Evolutionary conservation across 2,797 vertebrate species (phyloP), one percentile per base, ranked within the genome.

Genomic region (Taenioides sp.): DNA sequence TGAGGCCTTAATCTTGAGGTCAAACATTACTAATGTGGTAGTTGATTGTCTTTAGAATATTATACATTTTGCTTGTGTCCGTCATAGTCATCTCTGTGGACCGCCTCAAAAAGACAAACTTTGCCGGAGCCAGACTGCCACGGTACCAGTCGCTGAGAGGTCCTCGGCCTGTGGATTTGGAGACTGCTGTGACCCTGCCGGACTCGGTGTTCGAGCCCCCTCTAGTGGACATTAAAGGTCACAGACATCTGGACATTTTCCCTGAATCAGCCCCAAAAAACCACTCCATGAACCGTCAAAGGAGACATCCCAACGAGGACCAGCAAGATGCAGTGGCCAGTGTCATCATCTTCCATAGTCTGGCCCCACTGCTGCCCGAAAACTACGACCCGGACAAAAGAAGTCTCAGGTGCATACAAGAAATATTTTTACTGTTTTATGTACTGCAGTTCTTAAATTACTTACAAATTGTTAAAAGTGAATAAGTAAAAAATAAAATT

Each of bases 311-410:
- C 0, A 92, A 94, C 0, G 84, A 91, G 74, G 84, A 82, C 7
- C 93, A 95, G 80, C 92, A 93, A 59, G 95, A 98, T 62, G 96
- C 96, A 2, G 91, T 98, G 10, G 96, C 96, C 78, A 97, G 96
- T 0, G 93, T 98, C 75, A 97, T 98, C 86, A 96, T 99, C 89
- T 99, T 97, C 86, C 96, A 96, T 86, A 96, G 95, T n/a, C 92
- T 99, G 83, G 95, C 96, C 0, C 73, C 92, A 5, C 93, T 99
- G 63, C 80, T 99, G 58, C 97, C 97, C 0, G 92, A 96, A 84
- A 95, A 92, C 90, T 99, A 96, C 0, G 97, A 99, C 79, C 94
- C 94, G 0, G 97, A 99, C 92, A 97, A 97, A 91, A 94, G 97
- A 76, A 99, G 96, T 84, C 94, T 98, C 61, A 92, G 97, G 97